Base-by-base conservation (phyloP, 2,113 vertebrate species). In the Saguinus midas region DNA sequence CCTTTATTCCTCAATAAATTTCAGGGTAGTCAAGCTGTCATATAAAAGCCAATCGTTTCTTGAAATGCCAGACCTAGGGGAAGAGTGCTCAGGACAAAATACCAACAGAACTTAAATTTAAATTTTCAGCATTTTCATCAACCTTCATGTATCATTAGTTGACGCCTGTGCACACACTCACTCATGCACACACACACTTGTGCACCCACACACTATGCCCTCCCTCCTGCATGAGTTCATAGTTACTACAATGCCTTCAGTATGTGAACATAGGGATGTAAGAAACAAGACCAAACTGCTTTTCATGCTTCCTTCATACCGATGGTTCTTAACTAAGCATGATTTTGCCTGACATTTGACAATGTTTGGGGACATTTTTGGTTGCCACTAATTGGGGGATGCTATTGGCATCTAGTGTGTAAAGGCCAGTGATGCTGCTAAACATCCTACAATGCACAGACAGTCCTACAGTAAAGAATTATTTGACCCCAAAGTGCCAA, bases 1-100 rank as follows among this genome's bases (percentile, higher is more conserved):
- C 93, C 50, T 97, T 94, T 91, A 94, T 70, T 94, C 18, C 50
- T 95, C 92, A 87, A 66, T 92, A 95, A 94, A 96, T 55, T 87
- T 29, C 13, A 43, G 20, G 61, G 25, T 70, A 90, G 16, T 82
- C 94, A 90, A 93, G 86, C 92, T 85, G 37, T 89, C 64, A 93
- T 55, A 87, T 84, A 91, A 93, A 96, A 93, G 45, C 37, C 82
- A 93, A 73, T 66, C 81, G 32, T 80, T 96, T 93, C 68, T 91
- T 87, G 81, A 98, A 90, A 92, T 87, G 27, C 13, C 78, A 92
- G 83, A 90, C 55, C 50, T 96, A 68, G 23, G 29, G 29, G 57
- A 93, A 90, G 64, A 86, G 2, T 35, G 20, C 76, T 88, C 73
- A 97, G 40, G 52, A 85, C 40, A 94, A 84, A 58, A 81, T 5